A percentile compares a stretch with the other conserved stretches of the same genome.
These are phyloP conservation scores for Lacerta bilineata DNA, from an alignment of 2,797 vertebrate genomes.

Conservation along the genomic window DNA sequence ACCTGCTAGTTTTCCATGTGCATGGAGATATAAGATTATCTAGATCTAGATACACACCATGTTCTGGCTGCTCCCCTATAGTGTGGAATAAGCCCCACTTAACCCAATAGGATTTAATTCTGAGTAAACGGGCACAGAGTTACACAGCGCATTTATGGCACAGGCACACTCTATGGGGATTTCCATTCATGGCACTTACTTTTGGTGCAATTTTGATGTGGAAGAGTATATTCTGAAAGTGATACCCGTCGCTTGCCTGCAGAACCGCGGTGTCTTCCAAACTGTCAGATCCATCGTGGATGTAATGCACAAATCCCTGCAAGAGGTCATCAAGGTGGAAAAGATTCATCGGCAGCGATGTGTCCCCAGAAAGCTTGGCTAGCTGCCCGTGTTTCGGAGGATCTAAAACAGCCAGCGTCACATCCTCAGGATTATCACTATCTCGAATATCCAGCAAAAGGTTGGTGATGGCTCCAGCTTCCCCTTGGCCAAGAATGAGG, in stretches of 20 bases:
- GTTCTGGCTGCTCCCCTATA: neutral
- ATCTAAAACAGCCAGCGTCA: slow-evolving; percentile 87
- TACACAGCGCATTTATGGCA: neutral
- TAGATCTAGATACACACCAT: too few species aligned
- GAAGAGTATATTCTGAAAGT: slow-evolving; percentile 90
- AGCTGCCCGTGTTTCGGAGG: slow-evolving; percentile 86
- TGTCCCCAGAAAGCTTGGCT: slow-evolving; percentile 73
- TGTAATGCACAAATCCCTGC: slow-evolving; percentile 84
- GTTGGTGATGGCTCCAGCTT: slow-evolving; percentile 77
- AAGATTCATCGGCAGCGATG: slow-evolving; percentile 35
- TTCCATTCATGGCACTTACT: slow-evolving; percentile 77
- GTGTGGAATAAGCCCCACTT: neutral
- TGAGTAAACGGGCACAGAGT: neutral
- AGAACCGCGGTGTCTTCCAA: slow-evolving; percentile 82
- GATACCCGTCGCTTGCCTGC: slow-evolving; percentile 91
- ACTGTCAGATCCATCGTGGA: slow-evolving; percentile 85
- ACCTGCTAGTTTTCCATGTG: neutral
- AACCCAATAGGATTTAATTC: neutral
- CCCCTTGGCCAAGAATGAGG: slow-evolving; percentile 80
- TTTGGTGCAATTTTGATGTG: slow-evolving; percentile 80
- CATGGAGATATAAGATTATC: neutral
- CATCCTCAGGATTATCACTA: slow-evolving; percentile 89
- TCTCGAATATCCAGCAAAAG: slow-evolving; percentile 87
- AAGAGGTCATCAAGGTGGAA: slow-evolving; percentile 87
- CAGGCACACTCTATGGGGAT: neutral